A percentile compares a stretch with the other conserved stretches of the same genome.
Conservation (phyloP, 1,140 invertebrate genomes). For the Plutomurus gul region DNA sequence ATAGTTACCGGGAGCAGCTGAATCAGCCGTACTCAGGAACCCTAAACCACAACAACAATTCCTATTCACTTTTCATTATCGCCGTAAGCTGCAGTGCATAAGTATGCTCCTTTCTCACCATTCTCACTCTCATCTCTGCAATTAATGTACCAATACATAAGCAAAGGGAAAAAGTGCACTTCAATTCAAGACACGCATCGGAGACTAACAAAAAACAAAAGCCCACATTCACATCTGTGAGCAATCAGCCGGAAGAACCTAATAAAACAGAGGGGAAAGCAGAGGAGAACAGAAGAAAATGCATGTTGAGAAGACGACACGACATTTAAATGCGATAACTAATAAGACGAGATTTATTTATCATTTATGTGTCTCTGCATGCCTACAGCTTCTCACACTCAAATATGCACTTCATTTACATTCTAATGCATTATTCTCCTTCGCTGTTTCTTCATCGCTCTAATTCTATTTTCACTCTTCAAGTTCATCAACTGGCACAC, state of each 20-base stretch:
- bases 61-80: neutral
- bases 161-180: neutral
- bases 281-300: too few relatives aligned
- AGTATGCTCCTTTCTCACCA: neutral
- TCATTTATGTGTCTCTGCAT: too few relatives aligned
- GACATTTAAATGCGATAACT: too few relatives aligned
- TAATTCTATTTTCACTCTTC: too few relatives aligned
- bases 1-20: conserved; percentile 59
- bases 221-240: neutral
- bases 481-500: too few relatives aligned
- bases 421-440: too few relatives aligned
- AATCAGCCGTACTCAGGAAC: conserved; percentile 58
- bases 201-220: neutral
- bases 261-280: neutral
- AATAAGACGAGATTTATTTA: too few relatives aligned
- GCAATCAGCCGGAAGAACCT: neutral
- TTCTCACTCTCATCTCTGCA: neutral
- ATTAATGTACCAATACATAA: neutral
- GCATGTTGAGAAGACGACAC: too few relatives aligned
- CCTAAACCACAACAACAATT: conserved; percentile 53
- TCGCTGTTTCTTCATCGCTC: too few relatives aligned
- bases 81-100: neutral
- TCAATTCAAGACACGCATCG: too few relatives aligned
- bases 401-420: too few relatives aligned
- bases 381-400: too few relatives aligned